Evolutionary conservation across 2,797 vertebrate species (phyloP), one percentile per base, ranked within the genome.

Genomic region (Coilia nasus): DNA sequence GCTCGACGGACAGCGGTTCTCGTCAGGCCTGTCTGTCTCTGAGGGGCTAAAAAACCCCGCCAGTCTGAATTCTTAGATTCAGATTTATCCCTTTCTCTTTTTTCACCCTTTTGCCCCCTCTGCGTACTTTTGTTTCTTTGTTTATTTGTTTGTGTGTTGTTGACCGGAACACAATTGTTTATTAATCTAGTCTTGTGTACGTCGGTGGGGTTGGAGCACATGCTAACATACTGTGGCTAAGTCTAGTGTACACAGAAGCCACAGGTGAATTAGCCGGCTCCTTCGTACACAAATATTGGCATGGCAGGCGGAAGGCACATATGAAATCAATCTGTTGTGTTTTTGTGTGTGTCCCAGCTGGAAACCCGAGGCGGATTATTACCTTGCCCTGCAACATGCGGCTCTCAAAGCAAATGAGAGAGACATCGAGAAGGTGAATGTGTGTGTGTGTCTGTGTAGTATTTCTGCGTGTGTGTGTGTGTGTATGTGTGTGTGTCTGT

Each of bases 221-320:
- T 78, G 71, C 31, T n/a, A 21, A 10, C 17, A 41, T 78, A 35
- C 17, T 44, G 71, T 15, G 35, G 71, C 71, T 78, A 44, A 78
- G 17, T 19, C 23, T 75, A 75, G 31, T 17, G 71, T 35, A 78
- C 44, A 21, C 35, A 19, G 6, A 6, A 35, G 71, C 71, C 71
- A 78, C 71, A 78, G 71, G 71, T 78, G 31, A 78, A 44, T 78
- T 35, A 44, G 3, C 41, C 31, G 41, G 35, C 17, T 21, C 41
- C 41, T 78, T 78, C 35, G 6, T 44, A 21, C 71, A 41, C 71
- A 78, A 78, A 78, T 78, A 78, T 78, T 78, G 71, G 71, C 31
- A 41, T 19, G 10, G 25, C 12, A 41, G 17, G 67, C 17, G 15
- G 67, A 71, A 31, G 31, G 19, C 14, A 44, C 71, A 44, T 78